phyloP scores from a whole-genome alignment of 2,888 invertebrate species.

The Odontocolon sp. region DNA sequence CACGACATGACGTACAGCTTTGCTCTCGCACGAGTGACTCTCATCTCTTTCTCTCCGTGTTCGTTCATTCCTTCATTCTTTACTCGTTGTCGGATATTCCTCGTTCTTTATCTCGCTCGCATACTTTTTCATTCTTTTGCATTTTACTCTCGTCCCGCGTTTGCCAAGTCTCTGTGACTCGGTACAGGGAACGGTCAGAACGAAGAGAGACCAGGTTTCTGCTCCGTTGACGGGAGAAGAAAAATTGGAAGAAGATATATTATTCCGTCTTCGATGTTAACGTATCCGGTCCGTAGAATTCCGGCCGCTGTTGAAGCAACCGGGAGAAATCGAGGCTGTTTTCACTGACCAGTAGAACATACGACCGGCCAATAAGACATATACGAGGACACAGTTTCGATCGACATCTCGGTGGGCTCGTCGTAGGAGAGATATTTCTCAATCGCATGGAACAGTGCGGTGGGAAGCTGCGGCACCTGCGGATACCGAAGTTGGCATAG shows the following conservation, averaged over 20 bases:
- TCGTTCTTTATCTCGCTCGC: conserved; percentile 27
- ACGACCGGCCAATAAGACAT: no score
- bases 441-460: no score
- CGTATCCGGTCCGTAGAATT: not conserved
- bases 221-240: conserved; percentile 29
- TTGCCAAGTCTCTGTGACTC: not conserved
- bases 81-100: not conserved
- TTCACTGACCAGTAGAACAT: not conserved
- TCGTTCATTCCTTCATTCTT: conserved; percentile 27
- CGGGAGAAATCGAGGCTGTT: not conserved
- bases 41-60: conserved; percentile 49
- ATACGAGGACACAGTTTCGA: no score
- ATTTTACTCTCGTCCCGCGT: conserved; percentile 28
- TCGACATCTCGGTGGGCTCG: no score
- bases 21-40: conserved; percentile 65
- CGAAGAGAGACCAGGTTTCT: conserved; percentile 1
- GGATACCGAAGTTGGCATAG: no score
- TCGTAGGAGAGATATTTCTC: no score
- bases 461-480: no score
- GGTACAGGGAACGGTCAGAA: not conserved
- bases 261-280: not conserved
- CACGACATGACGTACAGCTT: conserved; percentile 73
- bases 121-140: conserved; percentile 10
- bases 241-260: conserved; percentile 11
- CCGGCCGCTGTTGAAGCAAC: not conserved